Base-by-base conservation (phyloP, 1,140 invertebrate genomes). In the Temnothorax nylanderi region DNA sequence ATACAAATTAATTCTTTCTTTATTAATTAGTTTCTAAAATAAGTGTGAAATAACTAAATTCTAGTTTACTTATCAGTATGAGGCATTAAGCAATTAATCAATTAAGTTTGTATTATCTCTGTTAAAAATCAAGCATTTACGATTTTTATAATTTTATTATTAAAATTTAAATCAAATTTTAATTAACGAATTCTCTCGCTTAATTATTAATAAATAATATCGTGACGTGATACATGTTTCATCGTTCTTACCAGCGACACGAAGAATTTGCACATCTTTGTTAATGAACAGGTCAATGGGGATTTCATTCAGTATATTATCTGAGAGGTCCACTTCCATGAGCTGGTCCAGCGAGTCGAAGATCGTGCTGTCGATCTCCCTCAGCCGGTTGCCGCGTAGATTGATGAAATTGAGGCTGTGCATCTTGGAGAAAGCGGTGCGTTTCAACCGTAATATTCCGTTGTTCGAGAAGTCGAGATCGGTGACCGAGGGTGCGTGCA, bases 381-480 rank as follows among this genome's bases (percentile, higher is more conserved):
- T 95, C 16, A 97, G 91, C 21, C 96, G 95, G 85, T 97, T 97
- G 21, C 96, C 95, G 10, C 96, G 96, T 56, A 97, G 92, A 88
- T 96, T 97, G 18, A 97, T 95, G 88, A 96, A 97, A 74, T 96
- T 95, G 1, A 97, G 94, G 67, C 96, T 96, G 5, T 95, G 93
- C 94, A 97, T 96, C 85, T 96, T 95, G 6, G 95, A 94, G 85
- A 97, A 97, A 1, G 96, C 96, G 21, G 96, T 95, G 47, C 95
- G 96, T 2, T 96, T 95, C 41, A 97, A 93, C 82, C 96, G 95
- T 67, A 95, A 94, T 74, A 97, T 93, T 62, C 96, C 96, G 92
- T 97, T 97, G 62, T 96, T 96, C 10, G 97, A 97, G 64, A 97
- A 94, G 84, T 96, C 96, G 41, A 97, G 94, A 92, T 97, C 97